phyloP scores from a whole-genome alignment of 2,888 invertebrate genomes.

The Baronia brevicornis region DNA sequence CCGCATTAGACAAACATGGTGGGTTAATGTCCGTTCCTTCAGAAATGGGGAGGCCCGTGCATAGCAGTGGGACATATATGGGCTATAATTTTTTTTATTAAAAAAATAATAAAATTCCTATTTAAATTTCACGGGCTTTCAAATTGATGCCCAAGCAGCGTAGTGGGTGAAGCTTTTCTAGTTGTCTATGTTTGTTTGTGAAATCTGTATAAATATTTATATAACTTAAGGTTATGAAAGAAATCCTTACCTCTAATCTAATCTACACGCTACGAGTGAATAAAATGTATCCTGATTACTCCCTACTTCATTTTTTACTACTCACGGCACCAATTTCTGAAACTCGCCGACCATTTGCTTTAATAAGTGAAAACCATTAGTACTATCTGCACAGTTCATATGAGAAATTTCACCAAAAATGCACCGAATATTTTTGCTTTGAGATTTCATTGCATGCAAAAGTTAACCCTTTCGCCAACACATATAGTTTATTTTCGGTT shows the following conservation, averaged over 20 bases:
- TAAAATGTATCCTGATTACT: background rate
- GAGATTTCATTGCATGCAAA: background rate
- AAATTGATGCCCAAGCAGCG: too few species aligned
- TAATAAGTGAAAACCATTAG: slow-evolving; percentile 7
- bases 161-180: too few species aligned
- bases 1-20: too few species aligned
- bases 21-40: too few species aligned
- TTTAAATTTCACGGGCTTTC: background rate
- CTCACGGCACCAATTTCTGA: background rate
- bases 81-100: background rate
- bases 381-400: background rate
- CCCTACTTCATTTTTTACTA: background rate
- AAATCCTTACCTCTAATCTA: too few species aligned
- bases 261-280: too few species aligned
- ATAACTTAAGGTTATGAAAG: too few species aligned
- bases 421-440: slow-evolving; percentile 3
- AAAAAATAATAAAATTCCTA: background rate
- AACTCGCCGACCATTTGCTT: background rate
- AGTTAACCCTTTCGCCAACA: background rate
- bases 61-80: background rate
- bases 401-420: slow-evolving; percentile 3
- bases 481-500: background rate
- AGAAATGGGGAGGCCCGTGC: background rate
- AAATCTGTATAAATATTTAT: too few species aligned
- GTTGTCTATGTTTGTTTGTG: too few species aligned